Evolutionary conservation across 2,797 vertebrate species (phyloP), one percentile per base, ranked within the genome.

Genomic region (Halcyon chelicuti): DNA sequence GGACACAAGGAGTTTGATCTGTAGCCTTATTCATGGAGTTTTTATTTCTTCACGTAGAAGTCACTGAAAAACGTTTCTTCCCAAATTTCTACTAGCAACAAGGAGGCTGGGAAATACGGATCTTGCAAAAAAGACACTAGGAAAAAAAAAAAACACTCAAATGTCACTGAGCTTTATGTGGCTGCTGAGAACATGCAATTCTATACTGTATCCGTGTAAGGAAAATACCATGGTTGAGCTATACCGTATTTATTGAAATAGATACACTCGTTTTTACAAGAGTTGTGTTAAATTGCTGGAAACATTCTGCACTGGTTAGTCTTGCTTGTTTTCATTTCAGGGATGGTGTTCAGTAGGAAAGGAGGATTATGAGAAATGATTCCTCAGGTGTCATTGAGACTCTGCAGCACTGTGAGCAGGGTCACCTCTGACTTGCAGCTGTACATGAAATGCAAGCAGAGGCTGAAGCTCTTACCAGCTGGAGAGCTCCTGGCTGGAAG

Each of bases 21-120:
- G 98, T 98, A 99, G 99, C 99, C 99, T 99, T 99, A 99, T 98
- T 98, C 98, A 98, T 98, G 98, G 98, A 98, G 94, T 96, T 98
- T 98, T 98, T 98, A 98, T 98, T 98, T 98, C 98, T 97, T 98
- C 97, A 97, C 95, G 20, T 95, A 97, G 95, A 98, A 98, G 97
- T 97, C 93, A 94, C 89, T 94, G 95, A 95, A 97, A 96, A 97
- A 96, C 77, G 16, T 98, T 98, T 98, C 98, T 98, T 98, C 97
- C 97, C 97, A 93, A 96, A 97, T 96, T 96, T 98, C 97, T 97
- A 91, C 96, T 88, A 72, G 88, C 90, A 92, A 96, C 97, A 96
- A 98, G 95, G 98, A 98, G 90, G 95, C 94, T 97, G 96, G 96
- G 94, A 98, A 96, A 94, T 93, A 95, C 44, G 57, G 96, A 97